Evolutionary conservation across 1,140 invertebrate genomes (phyloP), one percentile per base, ranked within the genome.

Genomic region (Hermetia illucens): DNA sequence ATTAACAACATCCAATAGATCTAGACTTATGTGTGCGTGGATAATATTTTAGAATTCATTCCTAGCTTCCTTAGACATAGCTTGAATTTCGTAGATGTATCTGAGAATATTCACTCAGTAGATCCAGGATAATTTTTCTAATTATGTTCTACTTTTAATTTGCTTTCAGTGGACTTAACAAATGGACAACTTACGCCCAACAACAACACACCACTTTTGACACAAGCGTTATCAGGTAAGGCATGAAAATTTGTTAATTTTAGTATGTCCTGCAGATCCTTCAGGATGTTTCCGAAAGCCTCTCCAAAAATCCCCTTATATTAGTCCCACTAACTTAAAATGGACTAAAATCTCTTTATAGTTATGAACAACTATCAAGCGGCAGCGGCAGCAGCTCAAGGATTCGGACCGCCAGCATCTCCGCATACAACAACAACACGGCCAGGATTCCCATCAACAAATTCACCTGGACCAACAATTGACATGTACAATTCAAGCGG

Each of bases 351-450:
- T 29, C n/a, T 9, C 21, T 22, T 39, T 59, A 36, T 77, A 89
- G 86, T 92, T 68, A 89, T 93, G 81, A 92, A 90, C 72, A 92
- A 90, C 72, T 90, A 92, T 68, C 84, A 82, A 61, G 80, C 81
- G 32, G 79, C 78, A 45, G 80, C 81, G 29, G 80, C 76, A 45
- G 77, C 76, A 35, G 75, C 71, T 31, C 68, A 70, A 36, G 78
- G 78, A 31, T 83, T 79, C 50, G 84, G 76, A 46, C 70, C 71
- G 21, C 69, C 68, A 33, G 66, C 68, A 51, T 63, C 73, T 53
- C 64, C 73, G 61, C 63, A 73, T 65, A 65, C 69, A 49, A 71
- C 82, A 49, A 74, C 79, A 49, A 67, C 70, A 54, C 65, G 83
- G 56, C 74, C 72, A 40, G 74, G 74, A n/a, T 90, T 90, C 67